These are phyloP conservation scores for Calliopum simillimum DNA, from an alignment of 2,888 invertebrate genomes.

Conservation along the genomic window DNA sequence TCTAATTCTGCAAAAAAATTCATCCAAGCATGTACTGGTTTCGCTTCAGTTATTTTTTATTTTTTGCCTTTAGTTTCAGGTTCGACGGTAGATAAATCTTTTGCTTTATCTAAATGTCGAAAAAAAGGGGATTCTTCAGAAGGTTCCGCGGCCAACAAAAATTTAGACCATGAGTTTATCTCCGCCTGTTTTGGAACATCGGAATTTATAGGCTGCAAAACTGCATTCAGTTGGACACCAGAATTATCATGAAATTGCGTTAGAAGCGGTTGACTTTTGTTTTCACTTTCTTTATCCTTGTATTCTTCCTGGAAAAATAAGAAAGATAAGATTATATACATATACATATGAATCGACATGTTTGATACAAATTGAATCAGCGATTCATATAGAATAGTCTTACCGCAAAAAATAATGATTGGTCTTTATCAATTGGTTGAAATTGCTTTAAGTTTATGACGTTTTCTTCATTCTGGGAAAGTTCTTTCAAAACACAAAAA, in stretches of 20 bases:
- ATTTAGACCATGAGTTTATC: not conserved
- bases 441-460: constrained; percentile 43
- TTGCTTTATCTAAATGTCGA: not conserved
- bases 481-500: constrained; percentile 89
- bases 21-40: constrained; percentile 55
- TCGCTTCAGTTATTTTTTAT: constrained; percentile 33
- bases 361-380: no score
- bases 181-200: not conserved
- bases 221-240: not conserved
- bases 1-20: constrained; percentile 62
- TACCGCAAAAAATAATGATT: constrained; percentile 62
- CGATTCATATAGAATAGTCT: constrained; percentile 23
- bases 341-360: no score
- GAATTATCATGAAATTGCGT: not conserved
- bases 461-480: constrained; percentile 71
- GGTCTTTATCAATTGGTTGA: constrained; percentile 57
- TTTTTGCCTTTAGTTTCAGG: not conserved
- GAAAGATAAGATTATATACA: not conserved
- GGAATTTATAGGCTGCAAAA: not conserved
- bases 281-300: constrained; percentile 46
- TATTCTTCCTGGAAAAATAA: constrained; percentile 52
- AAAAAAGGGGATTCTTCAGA: not conserved
- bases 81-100: not conserved
- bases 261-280: constrained; percentile 4
- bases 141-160: no score